Percentiles rank a stretch among this genome's conserved stretches.
phyloP scores from a whole-genome alignment of 2,797 vertebrate species.

The Premnoplex brunnescens region DNA sequence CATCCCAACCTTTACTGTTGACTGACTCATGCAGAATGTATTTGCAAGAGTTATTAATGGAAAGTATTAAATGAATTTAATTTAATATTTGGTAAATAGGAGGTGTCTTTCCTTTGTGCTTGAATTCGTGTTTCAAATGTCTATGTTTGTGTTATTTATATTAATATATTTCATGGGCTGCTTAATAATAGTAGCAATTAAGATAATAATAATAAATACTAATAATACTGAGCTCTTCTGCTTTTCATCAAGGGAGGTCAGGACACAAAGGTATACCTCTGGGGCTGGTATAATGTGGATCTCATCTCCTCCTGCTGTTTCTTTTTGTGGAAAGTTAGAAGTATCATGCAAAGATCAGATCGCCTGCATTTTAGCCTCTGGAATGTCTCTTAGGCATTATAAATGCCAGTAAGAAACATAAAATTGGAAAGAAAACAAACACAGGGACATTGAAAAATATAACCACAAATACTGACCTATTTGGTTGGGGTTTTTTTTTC shows the following conservation, averaged over 20 bases:
- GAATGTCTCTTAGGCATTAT: constrained; percentile 56
- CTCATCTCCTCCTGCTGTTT: constrained; percentile 31
- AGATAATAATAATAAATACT: constrained; percentile 62
- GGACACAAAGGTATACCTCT: constrained; percentile 26
- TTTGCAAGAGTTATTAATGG: constrained; percentile 27
- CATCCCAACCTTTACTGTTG: background rate
- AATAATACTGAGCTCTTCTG: constrained; percentile 42
- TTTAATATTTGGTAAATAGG: constrained; percentile 45
- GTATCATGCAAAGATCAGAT: constrained; percentile 36
- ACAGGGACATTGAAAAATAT: constrained; percentile 36
- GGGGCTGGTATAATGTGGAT: background rate
- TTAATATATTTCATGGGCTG: constrained; percentile 32
- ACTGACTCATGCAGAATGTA: constrained; percentile 23
- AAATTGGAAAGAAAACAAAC: constrained; percentile 51
- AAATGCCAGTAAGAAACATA: constrained; percentile 46
- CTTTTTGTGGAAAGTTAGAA: constrained; percentile 28
- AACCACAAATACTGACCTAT: constrained; percentile 48
- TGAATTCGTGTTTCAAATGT: background rate
- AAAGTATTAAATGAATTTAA: constrained; percentile 29
- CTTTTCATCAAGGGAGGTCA: constrained; percentile 60
- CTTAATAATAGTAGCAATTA: constrained; percentile 58
- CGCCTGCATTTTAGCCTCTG: constrained; percentile 26
- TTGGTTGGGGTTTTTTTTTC: background rate
- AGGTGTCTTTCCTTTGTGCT: constrained; percentile 10
- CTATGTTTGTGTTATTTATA: constrained; percentile 38